These are phyloP conservation scores for Cheilosia pagana DNA, from an alignment of 2,888 invertebrate genomes.

Conservation along the genomic window DNA sequence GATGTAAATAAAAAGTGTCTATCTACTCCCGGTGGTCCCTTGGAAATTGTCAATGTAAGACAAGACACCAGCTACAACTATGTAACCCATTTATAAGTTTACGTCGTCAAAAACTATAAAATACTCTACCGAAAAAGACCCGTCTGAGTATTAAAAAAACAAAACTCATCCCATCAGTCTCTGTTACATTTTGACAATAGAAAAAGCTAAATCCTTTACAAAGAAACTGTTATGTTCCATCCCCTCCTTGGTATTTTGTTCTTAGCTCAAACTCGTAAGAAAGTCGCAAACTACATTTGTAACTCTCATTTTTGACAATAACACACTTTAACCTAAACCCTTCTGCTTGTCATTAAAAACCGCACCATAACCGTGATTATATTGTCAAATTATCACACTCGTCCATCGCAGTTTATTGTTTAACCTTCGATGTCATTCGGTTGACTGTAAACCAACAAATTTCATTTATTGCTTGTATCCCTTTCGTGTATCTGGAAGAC, in stretches of 20 bases:
- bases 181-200: too few relatives aligned
- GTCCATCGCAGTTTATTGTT: conserved; percentile 30
- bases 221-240: too few relatives aligned
- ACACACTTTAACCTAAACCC: background rate
- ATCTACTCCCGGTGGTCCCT: too few relatives aligned
- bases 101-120: too few relatives aligned
- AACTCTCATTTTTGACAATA: background rate
- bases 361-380: conserved; percentile 19
- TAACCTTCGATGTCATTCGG: conserved; percentile 28
- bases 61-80: too few relatives aligned
- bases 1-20: too few relatives aligned
- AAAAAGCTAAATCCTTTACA: background rate
- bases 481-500: background rate
- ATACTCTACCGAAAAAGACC: too few relatives aligned
- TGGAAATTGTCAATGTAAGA: too few relatives aligned
- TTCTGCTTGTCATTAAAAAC: background rate
- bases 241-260: background rate
- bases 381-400: conserved; percentile 37
- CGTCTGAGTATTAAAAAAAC: too few relatives aligned
- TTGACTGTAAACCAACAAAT: conserved; percentile 21
- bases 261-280: background rate
- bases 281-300: background rate
- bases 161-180: too few relatives aligned
- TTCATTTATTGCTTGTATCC: conserved; percentile 29
- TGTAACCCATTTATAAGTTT: too few relatives aligned